A percentile compares a stretch with the other conserved stretches of the same genome.
phyloP scores from a whole-genome alignment of 2,888 invertebrate species.

The Leucania comma region DNA sequence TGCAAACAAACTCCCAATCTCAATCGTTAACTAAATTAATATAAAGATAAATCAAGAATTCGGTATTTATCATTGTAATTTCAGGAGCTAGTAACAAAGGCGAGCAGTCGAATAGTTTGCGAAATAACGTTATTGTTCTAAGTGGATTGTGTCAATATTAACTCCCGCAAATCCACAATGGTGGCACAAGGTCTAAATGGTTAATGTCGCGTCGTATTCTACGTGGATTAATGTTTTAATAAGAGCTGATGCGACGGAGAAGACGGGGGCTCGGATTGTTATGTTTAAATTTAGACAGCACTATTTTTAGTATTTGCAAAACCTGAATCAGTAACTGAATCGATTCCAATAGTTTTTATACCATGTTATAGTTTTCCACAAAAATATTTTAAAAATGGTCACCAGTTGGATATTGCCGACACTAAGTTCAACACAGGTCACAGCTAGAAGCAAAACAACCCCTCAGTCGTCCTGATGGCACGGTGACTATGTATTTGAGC shows the following conservation, averaged over 20 bases:
- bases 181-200: conserved; percentile 42
- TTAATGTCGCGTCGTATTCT: conserved; percentile 54
- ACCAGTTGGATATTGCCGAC: too few relatives aligned
- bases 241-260: conserved; percentile 30
- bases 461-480: too few relatives aligned
- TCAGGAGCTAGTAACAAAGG: conserved; percentile 55
- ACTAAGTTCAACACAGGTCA: too few relatives aligned
- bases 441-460: too few relatives aligned
- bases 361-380: too few relatives aligned
- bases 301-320: too few relatives aligned
- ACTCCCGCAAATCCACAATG: conserved; percentile 54
- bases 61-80: conserved; percentile 57
- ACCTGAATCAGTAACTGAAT: too few relatives aligned
- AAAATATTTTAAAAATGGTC: too few relatives aligned
- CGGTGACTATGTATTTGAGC: too few relatives aligned
- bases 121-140: conserved; percentile 59
- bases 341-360: too few relatives aligned
- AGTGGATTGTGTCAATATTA: conserved; percentile 60
- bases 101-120: conserved; percentile 48
- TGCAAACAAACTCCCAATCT: conserved; percentile 17
- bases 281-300: neutral
- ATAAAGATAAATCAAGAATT: conserved; percentile 60
- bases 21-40: conserved; percentile 31
- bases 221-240: conserved; percentile 53
- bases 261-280: conserved; percentile 16